Base-by-base conservation (phyloP, 2,888 invertebrate genomes). In the Mayetiola destructor region DNA sequence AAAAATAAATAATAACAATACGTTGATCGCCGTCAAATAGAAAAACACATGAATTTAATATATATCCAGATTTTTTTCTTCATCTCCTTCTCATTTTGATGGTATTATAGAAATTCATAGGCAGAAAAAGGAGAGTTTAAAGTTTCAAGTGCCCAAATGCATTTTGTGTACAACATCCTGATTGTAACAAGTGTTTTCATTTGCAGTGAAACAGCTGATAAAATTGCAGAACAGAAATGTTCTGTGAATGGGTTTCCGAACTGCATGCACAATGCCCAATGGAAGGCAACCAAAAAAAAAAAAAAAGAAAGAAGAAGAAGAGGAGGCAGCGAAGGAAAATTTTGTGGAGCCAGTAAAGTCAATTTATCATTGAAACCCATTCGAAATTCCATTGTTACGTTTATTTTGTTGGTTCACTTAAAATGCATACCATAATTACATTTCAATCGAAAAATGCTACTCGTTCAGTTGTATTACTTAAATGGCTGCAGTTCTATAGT, bases 181-280 rank as follows among this genome's bases (percentile, higher is more conserved):
- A 48, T 27, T 48, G 27, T 48, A 27, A 48, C 48, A 48, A 48
- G 48, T 48, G 48, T 48, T 48, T 23, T 48, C n/a, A 14, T 48
- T 23, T 14, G 23, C 5, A 16, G 14, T 48, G n/a, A 48, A 16
- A 9, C n/a, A 48, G 48, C n/a, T 48, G 48, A 48, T 48, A 48
- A 27, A 48, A 48, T n/a, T 48, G 21, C 40, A 21, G 23, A 39
- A 42, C 42, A 23, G 14, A 48, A 14, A 27, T 9, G 27, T 27
- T 48, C 16, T n/a, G n/a, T n/a, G n/a, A n/a, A n/a, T n/a, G n/a
- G n/a, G n/a, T n/a, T n/a, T n/a, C n/a, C n/a, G n/a, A n/a, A n/a
- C n/a, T n/a, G n/a, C n/a, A n/a, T n/a, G n/a, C n/a, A 23, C 16
- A 16, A n/a, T 48, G 27, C 27, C 27, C n/a, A 27, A 40, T 9